Evolutionary conservation across 2,888 invertebrate species (phyloP).

Genomic region (Xanthia togata): DNA sequence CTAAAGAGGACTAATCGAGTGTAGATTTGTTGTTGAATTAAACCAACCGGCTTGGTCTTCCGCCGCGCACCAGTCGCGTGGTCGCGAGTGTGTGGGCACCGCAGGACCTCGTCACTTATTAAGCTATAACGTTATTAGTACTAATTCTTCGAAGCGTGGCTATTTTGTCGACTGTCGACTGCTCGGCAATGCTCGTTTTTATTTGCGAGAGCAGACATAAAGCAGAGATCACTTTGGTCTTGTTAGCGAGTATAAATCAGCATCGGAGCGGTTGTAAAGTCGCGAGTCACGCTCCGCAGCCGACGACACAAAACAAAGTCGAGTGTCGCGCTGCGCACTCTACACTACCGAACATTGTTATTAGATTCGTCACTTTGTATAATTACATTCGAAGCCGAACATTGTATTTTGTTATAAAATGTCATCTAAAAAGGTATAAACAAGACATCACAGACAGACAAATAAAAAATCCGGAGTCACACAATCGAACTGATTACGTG

Average conservation of each 20-base stretch:
- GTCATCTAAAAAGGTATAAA: too few relatives aligned
- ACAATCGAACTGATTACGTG: too few relatives aligned
- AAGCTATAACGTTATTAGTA: conserved; percentile 57
- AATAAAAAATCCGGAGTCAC: too few relatives aligned
- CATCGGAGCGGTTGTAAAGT: conserved; percentile 51
- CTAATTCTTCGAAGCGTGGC: conserved; percentile 50
- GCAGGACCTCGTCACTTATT: conserved; percentile 29
- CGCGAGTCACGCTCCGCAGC: conserved; percentile 19
- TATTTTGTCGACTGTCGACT: conserved; percentile 31
- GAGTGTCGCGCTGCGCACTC: neutral
- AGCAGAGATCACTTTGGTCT: conserved; percentile 65
- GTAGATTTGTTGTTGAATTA: conserved; percentile 61
- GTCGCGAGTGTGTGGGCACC: conserved; percentile 6
- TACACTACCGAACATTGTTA: conserved; percentile 6
- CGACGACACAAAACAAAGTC: conserved; percentile 31
- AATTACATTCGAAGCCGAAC: conserved; percentile 31
- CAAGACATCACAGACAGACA: too few relatives aligned
- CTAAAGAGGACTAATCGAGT: conserved; percentile 61
- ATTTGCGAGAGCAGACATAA: conserved; percentile 67
- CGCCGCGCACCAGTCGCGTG: neutral
- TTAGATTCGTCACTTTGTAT: conserved; percentile 46
- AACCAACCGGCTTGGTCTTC: conserved; percentile 2
- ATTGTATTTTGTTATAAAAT: neutral
- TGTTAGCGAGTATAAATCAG: conserved; percentile 70
- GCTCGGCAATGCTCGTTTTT: conserved; percentile 45